A percentile compares a stretch with the other conserved stretches of the same genome.
Conservation (phyloP, 2,888 invertebrate genomes). For the Lasioglossum malachurum region DNA sequence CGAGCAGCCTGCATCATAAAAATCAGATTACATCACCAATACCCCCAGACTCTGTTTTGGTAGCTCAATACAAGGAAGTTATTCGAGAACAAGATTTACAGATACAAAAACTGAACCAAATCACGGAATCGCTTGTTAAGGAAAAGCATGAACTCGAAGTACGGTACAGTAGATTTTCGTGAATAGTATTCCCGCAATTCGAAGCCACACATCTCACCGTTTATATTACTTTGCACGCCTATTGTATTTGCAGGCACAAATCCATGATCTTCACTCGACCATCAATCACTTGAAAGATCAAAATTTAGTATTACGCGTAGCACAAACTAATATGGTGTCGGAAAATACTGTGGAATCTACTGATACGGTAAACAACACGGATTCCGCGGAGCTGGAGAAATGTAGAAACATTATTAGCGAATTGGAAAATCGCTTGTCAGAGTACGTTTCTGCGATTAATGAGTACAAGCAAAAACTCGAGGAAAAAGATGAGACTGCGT, state of each 20-base stretch:
- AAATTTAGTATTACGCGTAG: slow-evolving; percentile 93
- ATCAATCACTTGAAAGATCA: slow-evolving; percentile 93
- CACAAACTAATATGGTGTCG: slow-evolving; percentile 76
- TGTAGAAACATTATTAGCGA: slow-evolving; percentile 74
- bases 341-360: slow-evolving; percentile 64
- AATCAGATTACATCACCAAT: slow-evolving; percentile 73
- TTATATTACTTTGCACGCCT: background rate
- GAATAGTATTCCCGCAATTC: background rate
- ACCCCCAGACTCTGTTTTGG: slow-evolving; percentile 79
- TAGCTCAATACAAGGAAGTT: slow-evolving; percentile 94
- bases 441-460: slow-evolving; percentile 77
- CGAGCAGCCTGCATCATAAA: slow-evolving; percentile 73
- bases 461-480: slow-evolving; percentile 80
- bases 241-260: slow-evolving; percentile 79
- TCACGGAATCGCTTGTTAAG: slow-evolving; percentile 72
- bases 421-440: slow-evolving; percentile 76
- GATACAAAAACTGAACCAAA: slow-evolving; percentile 86
- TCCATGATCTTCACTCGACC: slow-evolving; percentile 90
- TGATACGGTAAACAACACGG: slow-evolving; percentile 52
- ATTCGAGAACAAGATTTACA: slow-evolving; percentile 95
- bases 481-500: slow-evolving; percentile 67
- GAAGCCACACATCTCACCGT: background rate
- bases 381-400: slow-evolving; percentile 73
- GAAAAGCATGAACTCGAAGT: slow-evolving; percentile 80
- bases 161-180: slow-evolving; percentile 30